A percentile compares a stretch with the other conserved stretches of the same genome.
Evolutionary conservation across 2,113 vertebrate species (phyloP).

Genomic region (Mormyrus iriodes): DNA sequence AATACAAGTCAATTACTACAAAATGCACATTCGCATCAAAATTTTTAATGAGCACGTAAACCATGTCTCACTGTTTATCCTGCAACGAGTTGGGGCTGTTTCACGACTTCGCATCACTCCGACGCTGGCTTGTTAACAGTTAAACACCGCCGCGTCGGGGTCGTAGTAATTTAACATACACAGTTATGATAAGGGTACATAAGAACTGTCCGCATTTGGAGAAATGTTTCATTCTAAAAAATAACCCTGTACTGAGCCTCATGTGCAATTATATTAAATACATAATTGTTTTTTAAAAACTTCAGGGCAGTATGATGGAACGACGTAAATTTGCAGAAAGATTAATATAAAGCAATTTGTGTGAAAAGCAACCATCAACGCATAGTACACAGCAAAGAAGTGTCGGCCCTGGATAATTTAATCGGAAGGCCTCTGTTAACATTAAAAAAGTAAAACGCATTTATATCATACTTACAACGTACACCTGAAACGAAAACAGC

Average conservation of each 20-base stretch:
- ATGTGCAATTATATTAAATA: neutral
- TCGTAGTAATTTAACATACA: neutral
- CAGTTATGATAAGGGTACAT: neutral
- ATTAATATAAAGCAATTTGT: neutral
- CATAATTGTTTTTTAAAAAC: neutral
- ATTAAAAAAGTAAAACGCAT: neutral
- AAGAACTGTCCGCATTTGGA: neutral
- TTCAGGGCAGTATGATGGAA: neutral
- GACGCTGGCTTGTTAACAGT: neutral
- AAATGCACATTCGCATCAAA: neutral
- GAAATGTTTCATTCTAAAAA: neutral
- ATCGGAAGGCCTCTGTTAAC: constrained; percentile 1
- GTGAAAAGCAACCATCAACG: neutral
- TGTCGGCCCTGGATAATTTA: neutral
- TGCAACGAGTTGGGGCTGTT: neutral
- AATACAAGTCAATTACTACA: neutral
- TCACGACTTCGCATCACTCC: neutral
- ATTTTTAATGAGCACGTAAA: neutral
- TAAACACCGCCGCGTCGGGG: neutral
- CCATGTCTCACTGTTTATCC: neutral
- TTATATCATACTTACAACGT: constrained; percentile 3
- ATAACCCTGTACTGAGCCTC: neutral
- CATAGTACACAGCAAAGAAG: neutral
- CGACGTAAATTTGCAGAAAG: neutral
- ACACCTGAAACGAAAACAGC: neutral